phyloP scores from a whole-genome alignment of 2,113 vertebrate species.

The Poeciliopsis occidentalis region DNA sequence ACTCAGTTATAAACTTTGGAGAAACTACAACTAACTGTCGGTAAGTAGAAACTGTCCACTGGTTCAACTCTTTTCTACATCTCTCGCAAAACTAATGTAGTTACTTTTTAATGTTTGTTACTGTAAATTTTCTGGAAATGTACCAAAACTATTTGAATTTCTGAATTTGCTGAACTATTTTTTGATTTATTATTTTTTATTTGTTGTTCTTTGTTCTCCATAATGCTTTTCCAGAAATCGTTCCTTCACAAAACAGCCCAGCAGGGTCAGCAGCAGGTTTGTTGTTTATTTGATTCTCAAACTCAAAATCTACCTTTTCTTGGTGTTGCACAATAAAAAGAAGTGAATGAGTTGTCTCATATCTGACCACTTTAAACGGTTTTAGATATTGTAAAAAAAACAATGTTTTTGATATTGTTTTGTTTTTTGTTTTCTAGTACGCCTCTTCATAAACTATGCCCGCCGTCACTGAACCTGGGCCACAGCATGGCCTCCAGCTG shows the following conservation, averaged over 20 bases:
- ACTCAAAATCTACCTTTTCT: neutral
- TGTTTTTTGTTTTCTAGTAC: slow-evolving; percentile 41
- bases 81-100: neutral
- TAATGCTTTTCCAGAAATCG: slow-evolving; percentile 22
- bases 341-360: no score
- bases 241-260: slow-evolving; percentile 10
- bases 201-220: neutral
- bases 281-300: neutral
- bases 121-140: no score
- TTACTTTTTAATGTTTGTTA: neutral
- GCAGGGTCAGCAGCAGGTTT: slow-evolving; percentile 59
- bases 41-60: slow-evolving; percentile 64
- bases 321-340: neutral
- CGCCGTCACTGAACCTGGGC: slow-evolving; percentile 73
- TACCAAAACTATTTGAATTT: neutral
- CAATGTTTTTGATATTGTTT: no score
- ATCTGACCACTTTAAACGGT: neutral
- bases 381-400: fast-evolving
- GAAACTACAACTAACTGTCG: slow-evolving; percentile 29
- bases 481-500: slow-evolving; percentile 85
- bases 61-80: neutral
- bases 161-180: neutral
- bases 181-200: neutral
- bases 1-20: slow-evolving; percentile 40
- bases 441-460: slow-evolving; percentile 46